Conservation (phyloP, 1,140 invertebrate genomes). For the Trichonephila inaurata region DNA sequence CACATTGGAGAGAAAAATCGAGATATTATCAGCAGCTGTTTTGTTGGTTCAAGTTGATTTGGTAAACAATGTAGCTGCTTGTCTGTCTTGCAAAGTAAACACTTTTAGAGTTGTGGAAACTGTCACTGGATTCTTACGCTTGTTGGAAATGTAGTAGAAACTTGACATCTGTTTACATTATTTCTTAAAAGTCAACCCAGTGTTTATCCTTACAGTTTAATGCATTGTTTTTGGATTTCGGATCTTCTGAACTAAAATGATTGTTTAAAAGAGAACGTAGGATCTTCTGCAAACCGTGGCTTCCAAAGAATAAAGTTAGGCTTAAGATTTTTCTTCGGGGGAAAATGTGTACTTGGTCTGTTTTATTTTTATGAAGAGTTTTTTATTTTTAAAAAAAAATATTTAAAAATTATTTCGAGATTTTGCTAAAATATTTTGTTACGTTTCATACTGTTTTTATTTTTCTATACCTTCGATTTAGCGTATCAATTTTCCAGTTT, state of each 20-base stretch:
- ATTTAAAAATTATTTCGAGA: too few relatives aligned
- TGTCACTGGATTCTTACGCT: background rate
- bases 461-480: too few relatives aligned
- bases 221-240: background rate
- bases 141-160: background rate
- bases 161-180: background rate
- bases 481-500: too few relatives aligned
- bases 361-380: too few relatives aligned
- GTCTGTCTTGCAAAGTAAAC: background rate
- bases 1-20: background rate
- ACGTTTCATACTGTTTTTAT: too few relatives aligned
- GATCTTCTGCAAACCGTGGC: too few relatives aligned
- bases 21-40: conserved; percentile 4
- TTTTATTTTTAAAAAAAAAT: too few relatives aligned
- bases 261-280: too few relatives aligned
- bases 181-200: background rate
- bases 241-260: background rate
- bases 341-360: too few relatives aligned
- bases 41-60: background rate
- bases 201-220: background rate
- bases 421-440: too few relatives aligned
- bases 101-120: background rate
- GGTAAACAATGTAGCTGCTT: background rate
- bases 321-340: too few relatives aligned
- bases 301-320: too few relatives aligned